These are phyloP conservation scores for Drosophila sulfurigaster DNA, from an alignment of 1,140 invertebrate genomes.

Conservation along the genomic window DNA sequence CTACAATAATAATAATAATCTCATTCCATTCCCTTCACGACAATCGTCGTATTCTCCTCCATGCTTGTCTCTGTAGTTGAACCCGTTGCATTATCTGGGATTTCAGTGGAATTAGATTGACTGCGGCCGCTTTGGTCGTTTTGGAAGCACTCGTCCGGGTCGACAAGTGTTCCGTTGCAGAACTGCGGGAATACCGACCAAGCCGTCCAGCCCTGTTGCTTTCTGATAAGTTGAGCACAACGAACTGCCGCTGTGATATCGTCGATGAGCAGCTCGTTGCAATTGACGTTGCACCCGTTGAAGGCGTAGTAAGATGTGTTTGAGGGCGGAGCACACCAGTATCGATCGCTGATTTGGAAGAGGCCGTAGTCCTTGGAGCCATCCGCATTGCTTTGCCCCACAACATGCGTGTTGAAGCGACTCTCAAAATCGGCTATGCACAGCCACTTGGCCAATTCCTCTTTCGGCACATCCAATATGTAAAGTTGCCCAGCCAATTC, in stretches of 20 bases:
- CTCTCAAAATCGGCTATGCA: conserved; percentile 78
- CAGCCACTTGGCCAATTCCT: conserved; percentile 66
- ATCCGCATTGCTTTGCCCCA: conserved; percentile 69
- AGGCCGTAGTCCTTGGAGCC: conserved; percentile 79
- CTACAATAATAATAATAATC: conserved; percentile 15
- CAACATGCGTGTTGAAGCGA: conserved; percentile 70
- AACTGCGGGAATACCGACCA: conserved; percentile 88
- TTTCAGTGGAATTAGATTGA: neutral
- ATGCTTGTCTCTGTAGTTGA: neutral
- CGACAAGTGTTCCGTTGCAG: conserved; percentile 79
- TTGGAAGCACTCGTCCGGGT: conserved; percentile 67
- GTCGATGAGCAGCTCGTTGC: conserved; percentile 65
- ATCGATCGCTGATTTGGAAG: conserved; percentile 84
- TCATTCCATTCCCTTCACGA: conserved; percentile 25
- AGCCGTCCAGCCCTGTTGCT: conserved; percentile 88
- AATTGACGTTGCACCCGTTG: conserved; percentile 79
- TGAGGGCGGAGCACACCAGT: conserved; percentile 75
- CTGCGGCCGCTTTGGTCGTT: neutral
- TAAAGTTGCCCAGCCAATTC: conserved; percentile 84
- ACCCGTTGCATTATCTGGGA: neutral
- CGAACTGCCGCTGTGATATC: conserved; percentile 74
- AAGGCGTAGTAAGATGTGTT: conserved; percentile 59
- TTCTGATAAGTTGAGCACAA: conserved; percentile 69
- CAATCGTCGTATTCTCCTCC: conserved; percentile 24
- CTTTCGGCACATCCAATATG: conserved; percentile 74